Evolutionary conservation across 2,888 invertebrate species (phyloP), one percentile per base, ranked within the genome.

Genomic region (Clostera curtula): DNA sequence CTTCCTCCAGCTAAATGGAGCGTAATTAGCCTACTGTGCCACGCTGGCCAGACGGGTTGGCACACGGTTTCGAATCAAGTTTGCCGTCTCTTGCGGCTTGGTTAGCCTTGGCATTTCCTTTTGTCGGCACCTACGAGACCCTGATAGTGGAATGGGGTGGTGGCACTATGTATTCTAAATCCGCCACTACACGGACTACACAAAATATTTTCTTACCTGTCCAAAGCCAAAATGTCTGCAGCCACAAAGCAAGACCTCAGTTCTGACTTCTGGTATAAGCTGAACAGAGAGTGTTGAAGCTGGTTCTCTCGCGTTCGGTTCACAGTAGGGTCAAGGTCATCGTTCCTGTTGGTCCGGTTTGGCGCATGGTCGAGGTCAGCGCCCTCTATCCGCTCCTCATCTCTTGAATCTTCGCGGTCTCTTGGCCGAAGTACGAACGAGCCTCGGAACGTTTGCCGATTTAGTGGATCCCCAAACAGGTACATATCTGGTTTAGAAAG

Each of bases 401-500:
- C n/a, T n/a, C n/a, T n/a, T n/a, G n/a, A n/a, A n/a, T n/a, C n/a
- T n/a, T n/a, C n/a, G n/a, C n/a, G n/a, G n/a, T n/a, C n/a, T n/a
- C n/a, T n/a, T n/a, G n/a, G n/a, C n/a, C n/a, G n/a, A n/a, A 94
- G 89, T 45, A 89, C 87, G 67, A 96, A 93, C 33, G 90, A 91
- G 19, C 92, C 95, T 37, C 93, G 87, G 75, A 93, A 96, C 31
- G 93, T 87, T 67, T 93, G 90, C 63, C 93, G 93, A 55, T 90
- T 90, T 25, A 91, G 83, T 20, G 90, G 89, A 50, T 90, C 89
- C 23, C 89, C 85, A 37, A 89, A 86, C 52, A 92, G 86, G 71
- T 90, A 91, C 69, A 90, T 89, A 61, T 92, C 93, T 93, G n/a
- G n/a, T n/a, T n/a, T n/a, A n/a, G n/a, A n/a, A n/a, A n/a, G n/a